A percentile compares a stretch with the other conserved stretches of the same genome.
Conservation (phyloP, 2,113 vertebrate genomes). For the Cinclus mexicanus region DNA sequence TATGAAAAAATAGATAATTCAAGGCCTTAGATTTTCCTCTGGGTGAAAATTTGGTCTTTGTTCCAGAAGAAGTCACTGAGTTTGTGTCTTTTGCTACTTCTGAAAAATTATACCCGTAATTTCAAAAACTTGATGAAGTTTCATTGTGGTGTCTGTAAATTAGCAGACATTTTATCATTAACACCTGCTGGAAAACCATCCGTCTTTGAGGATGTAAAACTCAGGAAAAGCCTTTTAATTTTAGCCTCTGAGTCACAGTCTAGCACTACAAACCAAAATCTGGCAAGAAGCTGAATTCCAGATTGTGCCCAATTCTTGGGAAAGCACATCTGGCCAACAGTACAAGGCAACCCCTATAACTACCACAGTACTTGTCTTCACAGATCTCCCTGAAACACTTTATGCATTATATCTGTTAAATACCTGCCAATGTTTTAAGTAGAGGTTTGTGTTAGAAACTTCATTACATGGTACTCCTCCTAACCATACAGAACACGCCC, state of each 20-base stretch:
- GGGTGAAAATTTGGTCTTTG: background rate
- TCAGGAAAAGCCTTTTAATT: background rate
- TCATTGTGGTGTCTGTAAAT: background rate
- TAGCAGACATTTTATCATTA: background rate
- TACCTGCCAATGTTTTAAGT: background rate
- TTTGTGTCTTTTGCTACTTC: background rate
- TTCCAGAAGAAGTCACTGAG: background rate
- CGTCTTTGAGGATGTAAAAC: background rate
- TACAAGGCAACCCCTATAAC: background rate
- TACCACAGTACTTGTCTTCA: background rate
- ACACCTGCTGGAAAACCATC: background rate
- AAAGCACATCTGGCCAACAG: background rate
- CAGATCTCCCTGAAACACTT: background rate
- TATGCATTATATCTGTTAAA: background rate
- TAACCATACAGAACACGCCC: rapidly evolving
- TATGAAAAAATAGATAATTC: background rate
- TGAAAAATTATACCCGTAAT: background rate
- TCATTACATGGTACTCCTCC: background rate
- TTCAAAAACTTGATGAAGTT: background rate
- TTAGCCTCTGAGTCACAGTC: background rate
- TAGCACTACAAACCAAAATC: background rate
- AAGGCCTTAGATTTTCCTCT: background rate
- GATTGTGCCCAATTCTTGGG: background rate
- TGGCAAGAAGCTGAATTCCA: background rate
- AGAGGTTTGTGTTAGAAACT: background rate